Conservation (phyloP, 23 tunicate species). For the Styela plicata region DNA sequence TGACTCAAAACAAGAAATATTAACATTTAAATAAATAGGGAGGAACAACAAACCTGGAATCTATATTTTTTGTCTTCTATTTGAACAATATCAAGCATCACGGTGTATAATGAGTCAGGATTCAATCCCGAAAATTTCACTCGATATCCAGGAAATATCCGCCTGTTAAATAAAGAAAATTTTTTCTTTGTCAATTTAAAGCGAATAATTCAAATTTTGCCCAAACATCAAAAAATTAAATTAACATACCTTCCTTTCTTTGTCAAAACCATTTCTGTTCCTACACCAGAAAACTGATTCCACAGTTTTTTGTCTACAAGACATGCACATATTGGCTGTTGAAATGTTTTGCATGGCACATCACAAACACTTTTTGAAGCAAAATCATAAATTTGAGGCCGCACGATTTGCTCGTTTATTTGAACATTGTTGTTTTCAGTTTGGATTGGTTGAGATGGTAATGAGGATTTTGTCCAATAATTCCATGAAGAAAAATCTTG, state of each 20-base stretch:
- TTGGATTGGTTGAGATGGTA: neutral
- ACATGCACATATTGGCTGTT: neutral
- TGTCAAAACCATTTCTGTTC: slow-evolving; percentile 22
- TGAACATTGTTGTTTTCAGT: no score
- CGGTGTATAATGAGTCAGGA: neutral
- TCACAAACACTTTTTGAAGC: no score
- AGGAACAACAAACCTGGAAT: slow-evolving; percentile 15
- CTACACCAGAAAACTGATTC: neutral
- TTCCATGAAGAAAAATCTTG: neutral
- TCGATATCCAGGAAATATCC: slow-evolving; percentile 20
- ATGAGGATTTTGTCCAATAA: neutral
- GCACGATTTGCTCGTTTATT: no score
- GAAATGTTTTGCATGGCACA: no score
- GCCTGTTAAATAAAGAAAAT: slow-evolving; percentile 2
- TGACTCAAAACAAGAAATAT: no score
- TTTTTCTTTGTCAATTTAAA: no score
- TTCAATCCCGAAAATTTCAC: slow-evolving; percentile 16
- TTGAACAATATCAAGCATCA: slow-evolving; percentile 15
- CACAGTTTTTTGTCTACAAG: slow-evolving; percentile 7
- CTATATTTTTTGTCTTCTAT: slow-evolving; percentile 17
- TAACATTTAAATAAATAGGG: no score
- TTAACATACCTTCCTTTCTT: slow-evolving; percentile 15
- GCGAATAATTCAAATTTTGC: no score
- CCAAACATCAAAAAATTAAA: no score
- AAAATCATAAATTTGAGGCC: no score